Evolutionary conservation across 2,888 invertebrate species (phyloP), one percentile per base, ranked within the genome.

Genomic region (Scaptomyza flava): DNA sequence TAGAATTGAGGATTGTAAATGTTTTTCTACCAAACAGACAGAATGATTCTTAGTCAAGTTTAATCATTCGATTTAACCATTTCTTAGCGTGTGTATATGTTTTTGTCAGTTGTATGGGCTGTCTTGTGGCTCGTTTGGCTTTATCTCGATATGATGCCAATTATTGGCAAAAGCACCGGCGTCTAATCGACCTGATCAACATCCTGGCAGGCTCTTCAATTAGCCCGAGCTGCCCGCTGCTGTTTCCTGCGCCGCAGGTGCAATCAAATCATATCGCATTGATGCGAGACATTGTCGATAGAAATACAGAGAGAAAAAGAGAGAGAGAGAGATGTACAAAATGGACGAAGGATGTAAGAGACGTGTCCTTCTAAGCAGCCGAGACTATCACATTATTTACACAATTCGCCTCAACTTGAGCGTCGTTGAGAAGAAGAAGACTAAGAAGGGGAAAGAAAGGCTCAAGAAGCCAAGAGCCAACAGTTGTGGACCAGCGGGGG

Each of bases 331-430:
- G 36, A 34, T 1, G 7, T 42, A 20, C 14, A 9, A 31, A 6
- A 20, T 17, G n/a, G 9, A 50, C 23, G 4, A n/a, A 23, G n/a
- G 45, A 27, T n/a, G 23, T 2, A n/a, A 1, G 46, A 43, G 42
- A 58, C 48, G 41, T 62, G 61, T 65, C 60, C 68, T 61, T 53
- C 54, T 77, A 75, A 68, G 68, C 74, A 77, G 68, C 64, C 79
- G 75, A 84, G 86, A 81, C 81, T 77, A 86, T 74, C 81, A 68
- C 82, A 85, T 81, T 81, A 81, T 83, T 83, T 84, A 83, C 87
- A 83, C 87, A 17, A 17, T 17, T 17, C 17, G 17, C 17, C 17
- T 17, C 17, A 17, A 17, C 17, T 17, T 17, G 17, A 17, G 17
- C 17, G 17, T 17, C 17, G 17, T 17, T 17, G 17, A 17, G 17